These are phyloP conservation scores for Dendroctonus valens DNA, from an alignment of 1,140 invertebrate species.

Conservation along the genomic window DNA sequence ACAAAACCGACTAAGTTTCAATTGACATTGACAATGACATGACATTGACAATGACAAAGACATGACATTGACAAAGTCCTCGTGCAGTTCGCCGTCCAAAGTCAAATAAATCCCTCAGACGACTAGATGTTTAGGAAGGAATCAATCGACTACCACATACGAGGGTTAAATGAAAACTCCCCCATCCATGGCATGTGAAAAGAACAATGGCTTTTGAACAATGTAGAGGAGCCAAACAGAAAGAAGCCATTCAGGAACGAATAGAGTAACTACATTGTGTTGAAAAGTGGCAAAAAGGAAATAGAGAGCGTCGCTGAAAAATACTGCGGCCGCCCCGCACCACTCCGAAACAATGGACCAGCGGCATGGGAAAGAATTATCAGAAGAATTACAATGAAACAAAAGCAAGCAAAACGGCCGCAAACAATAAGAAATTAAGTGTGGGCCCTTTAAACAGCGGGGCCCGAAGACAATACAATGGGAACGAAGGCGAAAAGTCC, in stretches of 20 bases:
- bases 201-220: not conserved
- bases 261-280: slow-evolving; percentile 10
- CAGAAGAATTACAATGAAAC: slow-evolving; percentile 38
- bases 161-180: too few relatives aligned
- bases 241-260: slow-evolving; percentile 6
- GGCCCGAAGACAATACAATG: slow-evolving; percentile 46
- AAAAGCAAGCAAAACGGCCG: slow-evolving; percentile 36
- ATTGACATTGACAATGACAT: too few relatives aligned
- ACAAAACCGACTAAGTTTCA: too few relatives aligned
- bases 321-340: slow-evolving; percentile 3
- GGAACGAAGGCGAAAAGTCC: slow-evolving; percentile 44
- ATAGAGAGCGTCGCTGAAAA: slow-evolving; percentile 13
- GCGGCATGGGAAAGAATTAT: slow-evolving; percentile 30
- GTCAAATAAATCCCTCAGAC: too few relatives aligned
- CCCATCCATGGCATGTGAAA: too few relatives aligned
- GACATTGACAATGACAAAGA: too few relatives aligned
- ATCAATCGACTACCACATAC: too few relatives aligned
- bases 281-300: slow-evolving; percentile 17
- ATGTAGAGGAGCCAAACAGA: not conserved
- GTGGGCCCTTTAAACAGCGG: slow-evolving; percentile 39
- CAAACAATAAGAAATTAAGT: slow-evolving; percentile 39
- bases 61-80: too few relatives aligned
- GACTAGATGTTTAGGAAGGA: too few relatives aligned
- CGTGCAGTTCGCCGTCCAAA: too few relatives aligned
- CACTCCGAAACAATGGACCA: slow-evolving; percentile 13